Conservation (phyloP, 1,140 invertebrate species). For the Lasioglossum baleicum region DNA sequence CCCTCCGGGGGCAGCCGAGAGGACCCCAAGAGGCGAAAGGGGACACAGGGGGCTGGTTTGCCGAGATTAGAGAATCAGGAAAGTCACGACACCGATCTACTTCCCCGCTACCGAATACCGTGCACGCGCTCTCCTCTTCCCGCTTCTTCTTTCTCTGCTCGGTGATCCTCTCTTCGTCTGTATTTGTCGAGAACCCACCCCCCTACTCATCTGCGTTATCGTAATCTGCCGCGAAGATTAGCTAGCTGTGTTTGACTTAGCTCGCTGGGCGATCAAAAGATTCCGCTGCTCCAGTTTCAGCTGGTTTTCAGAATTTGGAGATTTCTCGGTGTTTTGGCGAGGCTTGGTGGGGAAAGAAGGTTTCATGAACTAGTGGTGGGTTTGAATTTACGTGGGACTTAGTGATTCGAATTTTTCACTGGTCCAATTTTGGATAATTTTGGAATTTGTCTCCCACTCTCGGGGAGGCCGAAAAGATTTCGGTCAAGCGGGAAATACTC, state of each 20-base stretch:
- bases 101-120: slow-evolving; percentile 53
- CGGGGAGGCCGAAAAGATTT: no score
- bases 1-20: slow-evolving; percentile 40
- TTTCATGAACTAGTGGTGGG: no score
- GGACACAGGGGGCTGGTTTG: slow-evolving; percentile 58
- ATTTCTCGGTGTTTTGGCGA: no score
- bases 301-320: no score
- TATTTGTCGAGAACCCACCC: no score
- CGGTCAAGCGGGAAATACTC: no score
- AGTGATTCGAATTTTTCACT: no score
- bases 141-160: slow-evolving; percentile 24
- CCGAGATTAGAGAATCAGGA: slow-evolving; percentile 72
- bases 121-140: slow-evolving; percentile 32
- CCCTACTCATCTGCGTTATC: neutral
- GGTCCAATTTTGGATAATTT: no score
- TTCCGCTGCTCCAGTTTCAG: slow-evolving; percentile 1
- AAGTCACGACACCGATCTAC: slow-evolving; percentile 60
- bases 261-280: slow-evolving; percentile 33
- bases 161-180: slow-evolving; percentile 8
- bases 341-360: no score
- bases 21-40: neutral
- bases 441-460: no score
- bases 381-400: no score
- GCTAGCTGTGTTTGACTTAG: slow-evolving; percentile 54
- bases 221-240: slow-evolving; percentile 52